Percentiles rank a stretch among this genome's conserved stretches.
These are phyloP conservation scores for Hoplodrina ambigua DNA, from an alignment of 2,888 invertebrate species.

Conservation along the genomic window DNA sequence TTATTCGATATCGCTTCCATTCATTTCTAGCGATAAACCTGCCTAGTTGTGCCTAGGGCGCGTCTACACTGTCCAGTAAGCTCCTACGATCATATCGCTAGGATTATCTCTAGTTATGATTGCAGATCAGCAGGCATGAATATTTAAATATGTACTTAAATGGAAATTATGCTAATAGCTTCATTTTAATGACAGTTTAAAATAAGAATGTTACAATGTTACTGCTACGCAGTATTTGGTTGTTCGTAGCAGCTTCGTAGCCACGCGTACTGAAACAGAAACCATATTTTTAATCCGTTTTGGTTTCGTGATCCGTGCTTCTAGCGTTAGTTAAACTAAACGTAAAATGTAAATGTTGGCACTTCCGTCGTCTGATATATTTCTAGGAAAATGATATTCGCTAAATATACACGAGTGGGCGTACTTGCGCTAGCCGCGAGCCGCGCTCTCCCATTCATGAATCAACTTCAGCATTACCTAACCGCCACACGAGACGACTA, in stretches of 20 bases:
- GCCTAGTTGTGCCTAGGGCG: constrained; percentile 73
- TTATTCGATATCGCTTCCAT: constrained; percentile 87
- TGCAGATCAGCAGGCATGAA: constrained; percentile 54
- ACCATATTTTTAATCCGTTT: constrained; percentile 35
- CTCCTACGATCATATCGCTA: constrained; percentile 74
- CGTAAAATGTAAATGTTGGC: constrained; percentile 77
- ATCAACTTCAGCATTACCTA: constrained; percentile 89
- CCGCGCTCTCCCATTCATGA: constrained; percentile 88
- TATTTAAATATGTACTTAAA: constrained; percentile 46
- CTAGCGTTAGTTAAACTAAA: constrained; percentile 68
- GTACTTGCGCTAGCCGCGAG: constrained; percentile 76
- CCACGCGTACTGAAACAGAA: constrained; percentile 32
- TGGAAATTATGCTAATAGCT: constrained; percentile 20
- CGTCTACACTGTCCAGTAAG: constrained; percentile 71
- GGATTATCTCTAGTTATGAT: constrained; percentile 73
- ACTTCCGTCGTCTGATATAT: constrained; percentile 86
- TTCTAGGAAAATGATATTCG: constrained; percentile 84
- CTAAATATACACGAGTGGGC: constrained; percentile 85
- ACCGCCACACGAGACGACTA: constrained; percentile 82
- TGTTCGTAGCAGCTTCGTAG: constrained; percentile 46
- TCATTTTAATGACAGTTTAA: constrained; percentile 8
- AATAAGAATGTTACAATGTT: constrained; percentile 22
- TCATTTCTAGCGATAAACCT: constrained; percentile 86
- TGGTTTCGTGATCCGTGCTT: constrained; percentile 53
- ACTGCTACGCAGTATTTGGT: constrained; percentile 21